Evolutionary conservation across 2,797 vertebrate genomes (phyloP).

Genomic region (Bovichtus variegatus): DNA sequence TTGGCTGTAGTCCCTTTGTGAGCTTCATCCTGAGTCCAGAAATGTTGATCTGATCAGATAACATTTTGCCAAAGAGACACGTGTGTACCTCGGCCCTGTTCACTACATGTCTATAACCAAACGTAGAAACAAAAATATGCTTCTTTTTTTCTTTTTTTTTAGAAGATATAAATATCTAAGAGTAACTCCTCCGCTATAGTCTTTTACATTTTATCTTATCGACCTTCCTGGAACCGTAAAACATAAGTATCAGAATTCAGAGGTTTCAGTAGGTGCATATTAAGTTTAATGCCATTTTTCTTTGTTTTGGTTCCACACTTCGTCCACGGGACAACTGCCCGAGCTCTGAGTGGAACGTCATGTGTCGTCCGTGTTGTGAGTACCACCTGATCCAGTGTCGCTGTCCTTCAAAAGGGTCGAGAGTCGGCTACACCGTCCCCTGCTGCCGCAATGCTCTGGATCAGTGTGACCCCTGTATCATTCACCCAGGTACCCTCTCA

Average conservation of each 20-base stretch:
- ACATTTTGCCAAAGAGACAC: neutral
- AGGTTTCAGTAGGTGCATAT: neutral
- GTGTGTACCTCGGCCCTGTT: neutral
- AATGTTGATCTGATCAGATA: neutral
- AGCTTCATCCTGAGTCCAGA: neutral
- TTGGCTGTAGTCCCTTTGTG: neutral
- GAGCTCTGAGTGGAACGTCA: slow-evolving; percentile 90
- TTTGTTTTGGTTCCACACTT: slow-evolving; percentile 79
- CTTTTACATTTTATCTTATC: neutral
- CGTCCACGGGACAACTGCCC: slow-evolving; percentile 89
- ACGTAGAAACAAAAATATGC: neutral
- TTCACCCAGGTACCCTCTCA: slow-evolving; percentile 88
- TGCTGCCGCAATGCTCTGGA: slow-evolving; percentile 93
- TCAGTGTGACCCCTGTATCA: slow-evolving; percentile 93
- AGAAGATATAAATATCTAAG: neutral
- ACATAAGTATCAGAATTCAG: neutral
- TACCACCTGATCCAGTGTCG: slow-evolving; percentile 90
- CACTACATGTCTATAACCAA: neutral
- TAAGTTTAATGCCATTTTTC: neutral
- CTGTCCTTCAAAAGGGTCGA: slow-evolving; percentile 88
- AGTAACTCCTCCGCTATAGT: neutral
- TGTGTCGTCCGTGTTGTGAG: slow-evolving; percentile 94
- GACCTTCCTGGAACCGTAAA: too few relatives aligned
- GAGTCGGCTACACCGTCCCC: slow-evolving; percentile 92
- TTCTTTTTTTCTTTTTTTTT: too few relatives aligned